These are phyloP conservation scores for Pangasius larnaudii DNA, from an alignment of 2,797 vertebrate genomes.

Conservation along the genomic window DNA sequence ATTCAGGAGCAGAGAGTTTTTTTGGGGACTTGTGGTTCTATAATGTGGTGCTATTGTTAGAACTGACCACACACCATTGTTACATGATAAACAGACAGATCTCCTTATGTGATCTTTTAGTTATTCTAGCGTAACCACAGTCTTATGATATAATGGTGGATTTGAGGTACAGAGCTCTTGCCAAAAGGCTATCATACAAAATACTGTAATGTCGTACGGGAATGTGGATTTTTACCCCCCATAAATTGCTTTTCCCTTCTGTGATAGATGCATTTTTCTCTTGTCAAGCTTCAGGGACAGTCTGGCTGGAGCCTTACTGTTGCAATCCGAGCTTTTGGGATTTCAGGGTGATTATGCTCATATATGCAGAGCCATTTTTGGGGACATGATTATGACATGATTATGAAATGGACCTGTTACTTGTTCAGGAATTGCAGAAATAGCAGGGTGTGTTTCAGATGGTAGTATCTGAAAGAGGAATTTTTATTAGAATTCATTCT, in stretches of 20 bases:
- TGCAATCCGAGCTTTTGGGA: not conserved
- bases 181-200: constrained; percentile 20
- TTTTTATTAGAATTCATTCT: not conserved
- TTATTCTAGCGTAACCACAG: constrained; percentile 28
- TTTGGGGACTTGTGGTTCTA: constrained; percentile 36
- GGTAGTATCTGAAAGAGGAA: not conserved
- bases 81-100: constrained; percentile 37
- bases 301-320: constrained; percentile 20
- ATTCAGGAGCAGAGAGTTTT: not conserved
- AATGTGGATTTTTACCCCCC: constrained; percentile 24
- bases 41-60: constrained; percentile 29
- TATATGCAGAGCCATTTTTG: constrained; percentile 1
- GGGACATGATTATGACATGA: not conserved
- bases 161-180: constrained; percentile 11
- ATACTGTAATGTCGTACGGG: constrained; percentile 6
- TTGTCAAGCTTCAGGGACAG: constrained; percentile 10
- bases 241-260: constrained; percentile 20
- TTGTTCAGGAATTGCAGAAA: not conserved
- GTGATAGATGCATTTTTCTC: constrained; percentile 27
- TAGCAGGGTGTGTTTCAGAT: not conserved
- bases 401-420: not conserved
- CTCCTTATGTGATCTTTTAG: not conserved
- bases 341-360: constrained; percentile 3
- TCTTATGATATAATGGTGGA: constrained; percentile 32
- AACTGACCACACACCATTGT: constrained; percentile 31